A percentile compares a stretch with the other conserved stretches of the same genome.
These are phyloP conservation scores for Horisme vitalbata DNA, from an alignment of 2,888 invertebrate genomes.

Conservation along the genomic window DNA sequence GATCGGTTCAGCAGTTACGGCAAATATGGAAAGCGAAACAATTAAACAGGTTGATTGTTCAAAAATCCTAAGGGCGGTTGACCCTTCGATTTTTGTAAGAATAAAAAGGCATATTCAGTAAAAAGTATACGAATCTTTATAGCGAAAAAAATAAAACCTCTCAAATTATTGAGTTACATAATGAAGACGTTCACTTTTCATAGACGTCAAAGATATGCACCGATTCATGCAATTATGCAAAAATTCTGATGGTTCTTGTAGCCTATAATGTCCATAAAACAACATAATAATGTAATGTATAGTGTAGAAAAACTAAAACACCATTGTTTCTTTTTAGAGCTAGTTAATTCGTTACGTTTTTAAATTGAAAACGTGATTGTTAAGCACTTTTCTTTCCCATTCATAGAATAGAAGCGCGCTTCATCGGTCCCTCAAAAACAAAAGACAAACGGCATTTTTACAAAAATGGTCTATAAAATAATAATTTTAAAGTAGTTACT, in stretches of 20 bases:
- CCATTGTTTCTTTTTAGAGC: constrained; percentile 15
- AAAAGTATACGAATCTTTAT: too few relatives aligned
- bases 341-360: constrained; percentile 18
- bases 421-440: too few relatives aligned
- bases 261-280: constrained; percentile 37
- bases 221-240: constrained; percentile 44
- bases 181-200: neutral
- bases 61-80: too few relatives aligned
- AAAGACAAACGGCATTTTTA: too few relatives aligned
- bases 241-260: constrained; percentile 43
- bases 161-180: neutral
- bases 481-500: too few relatives aligned
- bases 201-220: constrained; percentile 43
- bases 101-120: too few relatives aligned
- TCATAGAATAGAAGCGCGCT: neutral
- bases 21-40: too few relatives aligned
- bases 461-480: too few relatives aligned
- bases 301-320: constrained; percentile 7
- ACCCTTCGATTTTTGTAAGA: too few relatives aligned
- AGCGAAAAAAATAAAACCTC: neutral
- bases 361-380: constrained; percentile 17
- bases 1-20: too few relatives aligned
- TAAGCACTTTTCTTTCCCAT: constrained; percentile 1
- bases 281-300: too few relatives aligned
- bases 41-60: too few relatives aligned